These are phyloP conservation scores for Ochotona curzoniae DNA, from an alignment of 2,113 vertebrate genomes.

Conservation along the genomic window DNA sequence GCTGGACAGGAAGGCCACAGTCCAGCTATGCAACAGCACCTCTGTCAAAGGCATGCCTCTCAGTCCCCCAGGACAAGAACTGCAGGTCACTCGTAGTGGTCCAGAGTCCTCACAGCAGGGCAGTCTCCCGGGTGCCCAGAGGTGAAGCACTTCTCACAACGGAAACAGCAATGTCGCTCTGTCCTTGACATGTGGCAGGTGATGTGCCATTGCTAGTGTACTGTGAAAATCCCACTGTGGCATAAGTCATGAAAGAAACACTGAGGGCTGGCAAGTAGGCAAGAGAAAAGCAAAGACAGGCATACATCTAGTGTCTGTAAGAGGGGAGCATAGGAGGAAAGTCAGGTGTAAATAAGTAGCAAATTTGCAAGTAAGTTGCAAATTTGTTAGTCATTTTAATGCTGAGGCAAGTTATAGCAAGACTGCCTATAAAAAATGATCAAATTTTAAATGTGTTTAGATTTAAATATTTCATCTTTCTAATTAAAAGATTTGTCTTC, in stretches of 20 bases:
- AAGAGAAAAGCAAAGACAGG: neutral
- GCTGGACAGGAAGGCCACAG: rapidly evolving
- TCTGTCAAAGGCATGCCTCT: neutral
- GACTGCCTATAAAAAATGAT: neutral
- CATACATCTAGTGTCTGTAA: neutral
- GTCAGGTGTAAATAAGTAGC: neutral
- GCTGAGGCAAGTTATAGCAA: neutral
- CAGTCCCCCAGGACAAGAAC: no score
- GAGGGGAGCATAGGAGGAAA: neutral
- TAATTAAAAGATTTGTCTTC: neutral
- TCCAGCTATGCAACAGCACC: rapidly evolving
- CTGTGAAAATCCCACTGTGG: neutral
- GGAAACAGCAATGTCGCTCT: neutral
- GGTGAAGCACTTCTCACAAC: neutral
- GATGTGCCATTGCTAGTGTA: neutral
- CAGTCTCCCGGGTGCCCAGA: rapidly evolving
- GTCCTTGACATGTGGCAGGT: no score
- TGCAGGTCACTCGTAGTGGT: rapidly evolving
- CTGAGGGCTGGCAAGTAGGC: neutral
- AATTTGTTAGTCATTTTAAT: neutral
- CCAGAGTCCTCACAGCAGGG: neutral
- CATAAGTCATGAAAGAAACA: neutral
- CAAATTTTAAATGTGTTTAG: neutral
- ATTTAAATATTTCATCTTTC: conserved; percentile 12
- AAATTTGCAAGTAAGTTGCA: neutral